phyloP scores from a whole-genome alignment of 2,888 invertebrate species.

The Leptura quadrifasciata region DNA sequence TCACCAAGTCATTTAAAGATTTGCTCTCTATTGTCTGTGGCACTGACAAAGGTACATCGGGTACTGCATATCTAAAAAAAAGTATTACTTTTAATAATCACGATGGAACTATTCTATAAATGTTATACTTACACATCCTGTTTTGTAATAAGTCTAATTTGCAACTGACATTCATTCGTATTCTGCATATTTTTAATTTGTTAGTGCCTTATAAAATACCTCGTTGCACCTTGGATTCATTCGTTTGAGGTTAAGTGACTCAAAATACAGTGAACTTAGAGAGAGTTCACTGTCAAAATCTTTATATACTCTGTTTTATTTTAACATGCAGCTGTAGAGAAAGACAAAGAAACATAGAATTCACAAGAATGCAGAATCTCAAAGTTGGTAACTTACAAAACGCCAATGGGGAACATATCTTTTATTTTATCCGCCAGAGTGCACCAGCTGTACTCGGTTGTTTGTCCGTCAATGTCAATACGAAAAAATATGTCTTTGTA shows the following conservation, averaged over 20 bases:
- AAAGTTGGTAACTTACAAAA: too few relatives aligned
- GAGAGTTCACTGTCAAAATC: too few relatives aligned
- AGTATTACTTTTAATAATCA: constrained; percentile 5
- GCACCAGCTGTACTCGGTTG: too few relatives aligned
- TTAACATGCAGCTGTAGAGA: too few relatives aligned
- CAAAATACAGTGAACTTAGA: too few relatives aligned
- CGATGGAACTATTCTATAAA: constrained; percentile 32
- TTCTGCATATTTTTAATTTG: constrained; percentile 53
- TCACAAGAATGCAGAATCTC: too few relatives aligned
- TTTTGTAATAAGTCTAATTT: constrained; percentile 87
- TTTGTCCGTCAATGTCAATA: too few relatives aligned
- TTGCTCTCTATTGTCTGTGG: constrained; percentile 81
- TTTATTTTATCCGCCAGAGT: too few relatives aligned
- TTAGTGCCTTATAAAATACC: background rate
- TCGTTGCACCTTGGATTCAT: background rate
- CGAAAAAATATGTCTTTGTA: too few relatives aligned
- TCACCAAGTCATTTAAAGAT: constrained; percentile 87
- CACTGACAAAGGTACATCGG: constrained; percentile 89
- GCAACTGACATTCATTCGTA: constrained; percentile 79
- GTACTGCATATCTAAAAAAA: constrained; percentile 86
- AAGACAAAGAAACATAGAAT: too few relatives aligned
- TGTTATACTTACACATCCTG: constrained; percentile 83
- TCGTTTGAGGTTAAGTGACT: background rate
- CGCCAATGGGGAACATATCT: too few relatives aligned
- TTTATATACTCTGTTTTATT: too few relatives aligned